Evolutionary conservation across 2,113 vertebrate genomes (phyloP).

Genomic region (Scomber japonicus): DNA sequence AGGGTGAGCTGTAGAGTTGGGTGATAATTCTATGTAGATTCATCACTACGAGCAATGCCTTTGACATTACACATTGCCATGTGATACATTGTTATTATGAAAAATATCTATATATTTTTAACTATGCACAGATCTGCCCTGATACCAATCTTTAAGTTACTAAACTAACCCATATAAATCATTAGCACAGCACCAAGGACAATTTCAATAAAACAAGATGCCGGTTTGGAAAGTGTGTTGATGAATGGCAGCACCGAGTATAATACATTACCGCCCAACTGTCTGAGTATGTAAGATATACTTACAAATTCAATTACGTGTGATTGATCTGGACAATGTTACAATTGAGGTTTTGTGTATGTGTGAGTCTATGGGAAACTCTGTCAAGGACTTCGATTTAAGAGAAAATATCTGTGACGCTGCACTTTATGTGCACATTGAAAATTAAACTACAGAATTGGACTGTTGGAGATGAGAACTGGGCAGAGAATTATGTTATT

Average conservation of each 20-base stretch:
- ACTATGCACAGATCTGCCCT: no score
- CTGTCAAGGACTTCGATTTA: neutral
- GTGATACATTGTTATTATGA: no score
- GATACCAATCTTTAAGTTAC: no score
- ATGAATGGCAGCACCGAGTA: constrained; percentile 18
- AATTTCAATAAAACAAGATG: constrained; percentile 28
- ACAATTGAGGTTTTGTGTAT: neutral
- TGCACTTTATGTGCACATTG: neutral
- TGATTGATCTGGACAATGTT: constrained; percentile 14
- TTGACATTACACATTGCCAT: no score
- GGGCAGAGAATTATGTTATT: neutral
- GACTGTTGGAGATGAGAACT: neutral
- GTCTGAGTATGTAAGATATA: constrained; percentile 5
- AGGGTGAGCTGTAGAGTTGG: no score
- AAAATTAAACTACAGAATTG: neutral
- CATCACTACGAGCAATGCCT: no score
- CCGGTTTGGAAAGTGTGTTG: constrained; percentile 7
- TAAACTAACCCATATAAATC: constrained; percentile 12
- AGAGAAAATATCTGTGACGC: neutral
- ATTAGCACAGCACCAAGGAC: constrained; percentile 9
- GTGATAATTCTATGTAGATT: no score
- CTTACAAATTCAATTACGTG: constrained; percentile 10
- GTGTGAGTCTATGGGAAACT: neutral
- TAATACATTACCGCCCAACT: neutral
- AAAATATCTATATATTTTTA: no score